A percentile compares a stretch with the other conserved stretches of the same genome.
Evolutionary conservation across 2,797 vertebrate genomes (phyloP).

Genomic region (Lemur catta): DNA sequence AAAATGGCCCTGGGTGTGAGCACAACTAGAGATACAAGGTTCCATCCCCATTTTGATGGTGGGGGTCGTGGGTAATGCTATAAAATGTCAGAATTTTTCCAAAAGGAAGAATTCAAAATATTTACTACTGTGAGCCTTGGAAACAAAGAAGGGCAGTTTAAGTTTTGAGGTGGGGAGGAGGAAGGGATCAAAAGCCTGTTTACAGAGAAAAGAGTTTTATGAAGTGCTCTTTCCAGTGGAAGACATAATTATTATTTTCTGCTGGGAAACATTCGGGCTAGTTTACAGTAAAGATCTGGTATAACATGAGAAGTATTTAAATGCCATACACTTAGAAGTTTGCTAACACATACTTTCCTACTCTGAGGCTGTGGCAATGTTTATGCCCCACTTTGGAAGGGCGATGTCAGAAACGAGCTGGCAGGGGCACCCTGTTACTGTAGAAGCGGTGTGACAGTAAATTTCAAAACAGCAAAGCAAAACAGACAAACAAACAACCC

Average conservation of each 20-base stretch:
- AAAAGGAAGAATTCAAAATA: slow-evolving; percentile 61
- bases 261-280: slow-evolving; percentile 76
- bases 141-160: slow-evolving; percentile 44
- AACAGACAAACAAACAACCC: neutral
- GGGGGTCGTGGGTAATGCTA: neutral
- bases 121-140: slow-evolving; percentile 64
- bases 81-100: slow-evolving; percentile 42
- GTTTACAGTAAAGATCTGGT: slow-evolving; percentile 76
- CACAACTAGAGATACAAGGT: neutral
- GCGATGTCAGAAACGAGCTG: slow-evolving; percentile 68
- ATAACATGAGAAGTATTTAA: slow-evolving; percentile 75
- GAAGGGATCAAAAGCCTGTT: slow-evolving; percentile 66
- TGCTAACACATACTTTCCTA: slow-evolving; percentile 74
- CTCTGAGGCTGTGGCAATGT: slow-evolving; percentile 68
- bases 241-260: slow-evolving; percentile 80
- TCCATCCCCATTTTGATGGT: neutral
- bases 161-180: slow-evolving; percentile 55
- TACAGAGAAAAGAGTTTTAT: slow-evolving; percentile 68
- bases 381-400: slow-evolving; percentile 65
- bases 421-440: neutral
- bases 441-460: neutral
- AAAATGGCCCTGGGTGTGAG: neutral
- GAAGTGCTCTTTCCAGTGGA: slow-evolving; percentile 71
- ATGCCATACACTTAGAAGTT: slow-evolving; percentile 72
- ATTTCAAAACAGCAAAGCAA: neutral